Conservation (phyloP, 2,888 invertebrate genomes). For the Arrhopalites spinosus region DNA sequence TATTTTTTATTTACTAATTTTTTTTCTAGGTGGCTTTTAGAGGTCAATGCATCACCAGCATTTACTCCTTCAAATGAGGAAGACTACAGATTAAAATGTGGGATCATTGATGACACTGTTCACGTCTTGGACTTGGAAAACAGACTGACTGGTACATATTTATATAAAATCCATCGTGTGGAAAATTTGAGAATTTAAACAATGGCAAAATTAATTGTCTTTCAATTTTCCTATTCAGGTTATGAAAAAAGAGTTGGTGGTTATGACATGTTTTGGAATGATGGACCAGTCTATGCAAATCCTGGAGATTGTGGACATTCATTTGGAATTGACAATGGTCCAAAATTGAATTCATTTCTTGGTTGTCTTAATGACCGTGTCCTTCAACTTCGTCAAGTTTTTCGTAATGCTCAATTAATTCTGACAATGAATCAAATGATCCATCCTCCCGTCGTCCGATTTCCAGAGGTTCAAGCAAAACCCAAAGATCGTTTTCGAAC, state of each 20-base stretch:
- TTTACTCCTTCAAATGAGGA: slow-evolving; percentile 66
- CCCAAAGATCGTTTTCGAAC: no score
- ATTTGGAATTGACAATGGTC: slow-evolving; percentile 41
- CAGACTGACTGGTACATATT: slow-evolving; percentile 38
- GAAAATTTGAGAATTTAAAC: no score
- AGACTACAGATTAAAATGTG: slow-evolving; percentile 66
- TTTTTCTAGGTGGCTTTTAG: slow-evolving; percentile 63
- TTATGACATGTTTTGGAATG: slow-evolving; percentile 67
- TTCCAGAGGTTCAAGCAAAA: no score
- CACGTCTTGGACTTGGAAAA: slow-evolving; percentile 66
- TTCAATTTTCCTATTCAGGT: no score
- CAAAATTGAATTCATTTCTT: slow-evolving; percentile 52
- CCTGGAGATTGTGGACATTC: slow-evolving; percentile 45
- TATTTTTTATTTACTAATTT: neutral
- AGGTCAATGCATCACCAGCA: slow-evolving; percentile 69
- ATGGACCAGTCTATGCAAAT: slow-evolving; percentile 61
- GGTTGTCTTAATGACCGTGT: slow-evolving; percentile 54
- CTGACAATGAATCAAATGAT: no score
- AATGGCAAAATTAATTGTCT: no score
- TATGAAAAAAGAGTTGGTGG: slow-evolving; percentile 66
- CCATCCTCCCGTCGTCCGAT: no score
- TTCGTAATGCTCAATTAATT: slow-evolving; percentile 42
- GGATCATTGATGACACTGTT: slow-evolving; percentile 66
- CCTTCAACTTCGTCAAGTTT: slow-evolving; percentile 47
- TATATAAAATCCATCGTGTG: no score